Percentiles rank a stretch among this genome's conserved stretches.
Conservation (phyloP, 2,113 vertebrate species). For the Chlamydotis undulata region DNA sequence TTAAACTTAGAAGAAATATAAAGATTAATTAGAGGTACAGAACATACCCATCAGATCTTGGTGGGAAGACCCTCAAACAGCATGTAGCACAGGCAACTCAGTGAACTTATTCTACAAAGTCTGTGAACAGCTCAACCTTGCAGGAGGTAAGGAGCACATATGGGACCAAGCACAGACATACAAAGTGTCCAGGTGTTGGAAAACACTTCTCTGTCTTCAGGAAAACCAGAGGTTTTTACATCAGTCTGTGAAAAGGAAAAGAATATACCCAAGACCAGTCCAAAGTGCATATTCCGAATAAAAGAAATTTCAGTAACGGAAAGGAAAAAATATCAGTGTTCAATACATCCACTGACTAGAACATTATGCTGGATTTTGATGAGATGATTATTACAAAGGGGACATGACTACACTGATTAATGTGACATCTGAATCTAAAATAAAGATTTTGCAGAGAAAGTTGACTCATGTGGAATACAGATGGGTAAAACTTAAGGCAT, state of each 20-base stretch:
- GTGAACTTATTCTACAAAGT: background rate
- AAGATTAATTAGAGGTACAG: background rate
- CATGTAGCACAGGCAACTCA: background rate
- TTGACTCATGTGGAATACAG: background rate
- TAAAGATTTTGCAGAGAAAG: conserved; percentile 3
- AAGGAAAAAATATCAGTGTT: background rate
- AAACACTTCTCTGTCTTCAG: background rate
- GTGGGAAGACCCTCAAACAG: background rate
- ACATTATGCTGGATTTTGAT: conserved; percentile 9
- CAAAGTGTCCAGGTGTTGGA: background rate
- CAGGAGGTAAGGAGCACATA: background rate
- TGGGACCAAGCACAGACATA: background rate
- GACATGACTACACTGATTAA: conserved; percentile 8
- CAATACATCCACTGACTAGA: background rate
- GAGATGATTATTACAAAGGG: background rate
- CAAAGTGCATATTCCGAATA: background rate
- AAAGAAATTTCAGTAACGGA: background rate
- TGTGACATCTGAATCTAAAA: conserved; percentile 12
- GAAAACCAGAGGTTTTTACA: background rate
- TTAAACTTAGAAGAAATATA: background rate
- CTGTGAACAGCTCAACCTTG: background rate
- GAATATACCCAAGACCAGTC: background rate
- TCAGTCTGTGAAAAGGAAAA: background rate
- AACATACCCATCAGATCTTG: background rate
- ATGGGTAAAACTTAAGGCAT: background rate